Evolutionary conservation across 2,888 invertebrate species (phyloP).

Genomic region (Oscheius myriophilus): DNA sequence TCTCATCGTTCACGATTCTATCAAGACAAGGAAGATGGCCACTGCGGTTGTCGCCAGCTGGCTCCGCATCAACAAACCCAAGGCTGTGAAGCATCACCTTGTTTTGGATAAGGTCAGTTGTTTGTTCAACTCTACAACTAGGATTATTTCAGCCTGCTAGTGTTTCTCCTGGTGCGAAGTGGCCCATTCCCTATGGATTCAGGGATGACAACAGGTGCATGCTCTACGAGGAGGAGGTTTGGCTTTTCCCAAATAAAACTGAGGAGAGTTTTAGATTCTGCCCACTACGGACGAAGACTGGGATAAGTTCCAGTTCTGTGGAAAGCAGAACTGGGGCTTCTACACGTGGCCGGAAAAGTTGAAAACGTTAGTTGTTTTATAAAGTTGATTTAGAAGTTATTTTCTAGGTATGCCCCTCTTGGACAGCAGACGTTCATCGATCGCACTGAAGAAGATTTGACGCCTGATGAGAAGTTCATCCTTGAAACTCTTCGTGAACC

Average conservation of each 20-base stretch:
- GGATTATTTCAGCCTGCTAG: constrained; percentile 36
- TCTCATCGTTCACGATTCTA: constrained; percentile 81
- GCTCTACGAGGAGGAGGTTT: constrained; percentile 47
- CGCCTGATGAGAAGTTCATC: constrained; percentile 52
- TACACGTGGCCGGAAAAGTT: constrained; percentile 75
- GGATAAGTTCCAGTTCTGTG: constrained; percentile 80
- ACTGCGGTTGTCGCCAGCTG: constrained; percentile 56
- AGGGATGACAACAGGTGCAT: constrained; percentile 77
- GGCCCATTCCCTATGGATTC: constrained; percentile 72
- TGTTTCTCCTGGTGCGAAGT: constrained; percentile 56
- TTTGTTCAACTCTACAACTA: neutral
- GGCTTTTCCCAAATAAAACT: no score
- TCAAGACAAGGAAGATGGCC: constrained; percentile 79
- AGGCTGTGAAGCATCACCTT: constrained; percentile 54
- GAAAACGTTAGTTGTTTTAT: constrained; percentile 36
- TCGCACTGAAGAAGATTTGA: constrained; percentile 45
- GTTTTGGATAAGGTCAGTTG: neutral
- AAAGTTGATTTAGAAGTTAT: no score
- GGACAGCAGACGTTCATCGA: constrained; percentile 56
- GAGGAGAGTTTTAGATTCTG: constrained; percentile 52
- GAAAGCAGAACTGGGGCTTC: constrained; percentile 78
- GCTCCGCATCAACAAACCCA: constrained; percentile 65
- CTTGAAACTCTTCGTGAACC: constrained; percentile 53
- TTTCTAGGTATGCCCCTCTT: constrained; percentile 55
- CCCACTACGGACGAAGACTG: constrained; percentile 80